Evolutionary conservation across 2,113 vertebrate genomes (phyloP), one percentile per base, ranked within the genome.

Genomic region (Pomatostomus ruficeps): DNA sequence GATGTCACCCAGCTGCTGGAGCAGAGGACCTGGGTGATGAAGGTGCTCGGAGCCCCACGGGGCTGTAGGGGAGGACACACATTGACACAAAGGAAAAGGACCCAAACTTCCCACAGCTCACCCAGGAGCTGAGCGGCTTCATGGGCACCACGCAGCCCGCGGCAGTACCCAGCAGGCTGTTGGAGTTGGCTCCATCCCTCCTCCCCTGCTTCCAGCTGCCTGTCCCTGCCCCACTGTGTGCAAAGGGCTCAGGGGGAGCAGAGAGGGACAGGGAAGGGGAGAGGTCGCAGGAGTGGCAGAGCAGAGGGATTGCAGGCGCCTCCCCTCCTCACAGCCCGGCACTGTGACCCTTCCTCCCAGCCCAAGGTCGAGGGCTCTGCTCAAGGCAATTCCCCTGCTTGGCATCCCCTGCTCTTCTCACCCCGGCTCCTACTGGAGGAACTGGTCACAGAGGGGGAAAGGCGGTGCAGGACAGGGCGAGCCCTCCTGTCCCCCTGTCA

Each of bases 101-200:
- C 12, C 48, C 7, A 55, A 93, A 91, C 45, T 94, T 84, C 8
- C 43, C 24, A 33, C 38, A 28, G 73, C 48, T 74, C 65, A 14
- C 1, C 9, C 12, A 3, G 33, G 33, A 35, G 59, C 65, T 25
- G 73, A 85, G 52, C 65, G 83, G 36, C 61, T 29, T 17, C 43
- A 2, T 0, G 1, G 31, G 75, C 58, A 84, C 73, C 77, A 4
- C 33, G 1, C 9, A 6, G 4, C 1, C 15, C 24, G 17, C 62
- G 1, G 25, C 1, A 5, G 35, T 1, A 1, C 17, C 24, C n/a
- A 26, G 77, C 21, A 54, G 42, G 79, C 29, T 9, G 49, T 51
- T 33, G 73, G 80, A 26, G 57, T 8, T 54, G 26, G 25, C 65
- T 58, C 72, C 40, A 3, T 38, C 20, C 48, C 55, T 83, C 45